Evolutionary conservation across 2,888 invertebrate species (phyloP).

Genomic region (Lepas anatifera): DNA sequence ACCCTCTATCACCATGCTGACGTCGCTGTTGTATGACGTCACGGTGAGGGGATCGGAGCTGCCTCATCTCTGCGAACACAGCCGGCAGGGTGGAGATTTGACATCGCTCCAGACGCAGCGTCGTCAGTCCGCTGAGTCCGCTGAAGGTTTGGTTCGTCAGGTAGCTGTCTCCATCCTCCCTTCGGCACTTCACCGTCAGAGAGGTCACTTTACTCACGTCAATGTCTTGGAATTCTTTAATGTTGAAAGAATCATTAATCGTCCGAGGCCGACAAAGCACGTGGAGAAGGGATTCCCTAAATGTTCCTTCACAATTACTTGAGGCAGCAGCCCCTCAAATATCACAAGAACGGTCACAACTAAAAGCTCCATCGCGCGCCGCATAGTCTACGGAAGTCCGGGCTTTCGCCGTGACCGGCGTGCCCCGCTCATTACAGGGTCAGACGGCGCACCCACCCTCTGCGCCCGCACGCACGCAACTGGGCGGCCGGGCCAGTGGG

Average conservation of each 20-base stretch:
- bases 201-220: slow-evolving; percentile 18
- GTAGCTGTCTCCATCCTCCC: slow-evolving; percentile 63
- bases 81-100: slow-evolving; percentile 63
- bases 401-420: not conserved
- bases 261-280: not conserved
- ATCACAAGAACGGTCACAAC: not conserved
- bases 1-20: slow-evolving; percentile 54
- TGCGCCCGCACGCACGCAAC: not conserved
- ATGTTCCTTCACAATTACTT: not conserved
- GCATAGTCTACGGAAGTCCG: not conserved
- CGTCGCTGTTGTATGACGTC: slow-evolving; percentile 62
- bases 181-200: slow-evolving; percentile 47
- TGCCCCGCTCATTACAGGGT: too few relatives aligned
- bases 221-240: slow-evolving; percentile 18
- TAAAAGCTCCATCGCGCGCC: not conserved
- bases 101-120: slow-evolving; percentile 59
- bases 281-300: too few relatives aligned
- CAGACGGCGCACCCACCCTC: too few relatives aligned
- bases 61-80: slow-evolving; percentile 52
- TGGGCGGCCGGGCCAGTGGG: not conserved
- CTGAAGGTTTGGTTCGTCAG: slow-evolving; percentile 32
- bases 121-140: slow-evolving; percentile 52
- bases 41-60: slow-evolving; percentile 52
- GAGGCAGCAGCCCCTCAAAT: not conserved
- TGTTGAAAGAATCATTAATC: slow-evolving; percentile 12